Conservation (phyloP, 2,888 invertebrate genomes). For the Philaethria dido region DNA sequence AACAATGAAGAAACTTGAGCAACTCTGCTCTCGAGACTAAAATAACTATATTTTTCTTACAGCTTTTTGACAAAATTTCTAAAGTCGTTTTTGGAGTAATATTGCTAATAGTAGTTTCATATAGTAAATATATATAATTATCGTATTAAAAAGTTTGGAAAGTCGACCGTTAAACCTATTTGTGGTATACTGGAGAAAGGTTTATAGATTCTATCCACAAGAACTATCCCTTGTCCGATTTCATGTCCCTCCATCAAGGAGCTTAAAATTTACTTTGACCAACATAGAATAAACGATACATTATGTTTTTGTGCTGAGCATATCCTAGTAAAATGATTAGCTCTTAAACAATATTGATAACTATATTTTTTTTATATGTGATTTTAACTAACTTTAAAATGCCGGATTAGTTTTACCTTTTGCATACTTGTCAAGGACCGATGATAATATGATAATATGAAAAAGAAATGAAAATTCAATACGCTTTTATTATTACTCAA, state of each 20-base stretch:
- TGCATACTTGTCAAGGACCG: too few species aligned
- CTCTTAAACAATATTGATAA: too few species aligned
- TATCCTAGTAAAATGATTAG: neutral
- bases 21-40: conserved; percentile 30
- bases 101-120: neutral
- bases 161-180: conserved; percentile 3
- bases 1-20: conserved; percentile 43
- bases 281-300: conserved; percentile 32
- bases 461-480: too few species aligned
- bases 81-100: neutral
- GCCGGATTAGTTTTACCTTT: too few species aligned
- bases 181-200: conserved; percentile 34
- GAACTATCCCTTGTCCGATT: conserved; percentile 41
- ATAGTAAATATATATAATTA: neutral
- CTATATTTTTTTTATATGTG: too few species aligned
- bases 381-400: too few species aligned
- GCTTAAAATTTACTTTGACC: conserved; percentile 40
- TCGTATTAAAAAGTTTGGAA: neutral
- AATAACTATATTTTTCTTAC: conserved; percentile 26
- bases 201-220: conserved; percentile 35
- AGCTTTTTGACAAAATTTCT: conserved; percentile 2
- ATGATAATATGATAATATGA: too few species aligned
- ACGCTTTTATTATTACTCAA: too few species aligned
- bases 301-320: conserved; percentile 29
- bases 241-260: conserved; percentile 38